Base-by-base conservation (phyloP, 2,888 invertebrate species). In the Melanostoma scalare region DNA sequence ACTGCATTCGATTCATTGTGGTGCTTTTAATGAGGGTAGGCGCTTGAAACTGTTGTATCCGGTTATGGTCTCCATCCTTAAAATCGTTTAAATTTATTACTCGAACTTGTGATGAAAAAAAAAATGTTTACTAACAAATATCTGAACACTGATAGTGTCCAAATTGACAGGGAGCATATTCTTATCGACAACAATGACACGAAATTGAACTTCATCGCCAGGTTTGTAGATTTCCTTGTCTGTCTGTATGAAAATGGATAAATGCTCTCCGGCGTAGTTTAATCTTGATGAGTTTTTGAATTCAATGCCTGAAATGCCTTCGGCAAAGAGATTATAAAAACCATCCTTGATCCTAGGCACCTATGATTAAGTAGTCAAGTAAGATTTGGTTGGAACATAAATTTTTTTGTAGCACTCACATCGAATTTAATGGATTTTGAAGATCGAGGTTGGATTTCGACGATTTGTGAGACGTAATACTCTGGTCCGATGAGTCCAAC, bases 171-270 rank as follows among this genome's bases (percentile, higher is more conserved):
- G 96, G 86, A 94, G 93, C 63, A 96, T 92, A 85, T 94, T 93
- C 0, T 95, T 94, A 89, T 95, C 95, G 60, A 97, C 92, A 10
- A 96, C 93, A 20, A 97, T 91, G 4, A 96, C 86, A 8, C 90
- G 87, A 91, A 97, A 98, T 90, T 95, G 93, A 35, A 99, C 95
- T 86, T 94, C 94, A 89, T 95, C 95, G 6, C 95, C 94, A 0
- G 98, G 97, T 89, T 97, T 96, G 91, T 98, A 98, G 85, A 97
- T 95, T n/a, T 96, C 95, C 91, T 97, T 96, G 91, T 98, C 98
- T 0, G 97, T 97, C 90, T 98, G 98, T 84, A 98, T 94, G 88
- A 97, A 96, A 10, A 97, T 93, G 6, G 96, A 96, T 5, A 87
- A 86, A 46, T 86, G 86, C 89, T 97, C 95, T 80, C 94, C 94